phyloP scores from a whole-genome alignment of 2,888 invertebrate species.

The Watsonalla cultraria region DNA sequence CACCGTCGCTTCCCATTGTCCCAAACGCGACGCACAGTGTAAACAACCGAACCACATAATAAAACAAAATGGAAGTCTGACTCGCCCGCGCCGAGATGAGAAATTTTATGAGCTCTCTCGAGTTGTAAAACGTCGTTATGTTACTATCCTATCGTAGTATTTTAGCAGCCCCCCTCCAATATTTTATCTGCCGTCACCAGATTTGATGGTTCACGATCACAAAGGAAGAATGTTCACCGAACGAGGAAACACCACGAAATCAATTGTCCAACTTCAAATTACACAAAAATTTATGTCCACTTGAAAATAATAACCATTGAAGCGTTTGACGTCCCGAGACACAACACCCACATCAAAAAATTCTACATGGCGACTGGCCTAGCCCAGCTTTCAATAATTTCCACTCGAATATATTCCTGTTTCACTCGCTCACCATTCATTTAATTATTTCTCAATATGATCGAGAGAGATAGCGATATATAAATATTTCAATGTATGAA shows the following conservation, averaged over 20 bases:
- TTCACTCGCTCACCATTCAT: constrained; percentile 75
- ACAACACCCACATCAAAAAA: constrained; percentile 78
- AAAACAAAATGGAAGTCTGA: constrained; percentile 77
- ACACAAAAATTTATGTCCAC: constrained; percentile 65
- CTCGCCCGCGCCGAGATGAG: constrained; percentile 66
- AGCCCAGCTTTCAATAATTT: constrained; percentile 73
- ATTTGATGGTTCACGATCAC: constrained; percentile 56
- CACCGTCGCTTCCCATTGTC: constrained; percentile 74
- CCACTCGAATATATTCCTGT: constrained; percentile 72
- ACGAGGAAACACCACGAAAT: constrained; percentile 43
- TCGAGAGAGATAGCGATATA: constrained; percentile 61
- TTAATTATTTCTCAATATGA: constrained; percentile 71
- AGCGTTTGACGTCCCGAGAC: constrained; percentile 74
- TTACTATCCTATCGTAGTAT: constrained; percentile 78
- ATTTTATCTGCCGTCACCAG: constrained; percentile 66
- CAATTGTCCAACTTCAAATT: constrained; percentile 50
- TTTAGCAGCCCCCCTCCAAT: constrained; percentile 75
- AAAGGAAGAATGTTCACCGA: constrained; percentile 44
- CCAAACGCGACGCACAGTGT: constrained; percentile 60
- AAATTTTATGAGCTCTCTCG: constrained; percentile 66
- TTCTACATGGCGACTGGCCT: constrained; percentile 73
- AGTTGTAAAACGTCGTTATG: constrained; percentile 77
- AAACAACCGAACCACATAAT: constrained; percentile 74
- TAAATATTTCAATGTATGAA: constrained; percentile 75
- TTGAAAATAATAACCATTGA: constrained; percentile 75